Evolutionary conservation across 37 sponge, comb jelly and placozoan species (phyloP).

Genomic region (Halisarca cf. caerulea): DNA sequence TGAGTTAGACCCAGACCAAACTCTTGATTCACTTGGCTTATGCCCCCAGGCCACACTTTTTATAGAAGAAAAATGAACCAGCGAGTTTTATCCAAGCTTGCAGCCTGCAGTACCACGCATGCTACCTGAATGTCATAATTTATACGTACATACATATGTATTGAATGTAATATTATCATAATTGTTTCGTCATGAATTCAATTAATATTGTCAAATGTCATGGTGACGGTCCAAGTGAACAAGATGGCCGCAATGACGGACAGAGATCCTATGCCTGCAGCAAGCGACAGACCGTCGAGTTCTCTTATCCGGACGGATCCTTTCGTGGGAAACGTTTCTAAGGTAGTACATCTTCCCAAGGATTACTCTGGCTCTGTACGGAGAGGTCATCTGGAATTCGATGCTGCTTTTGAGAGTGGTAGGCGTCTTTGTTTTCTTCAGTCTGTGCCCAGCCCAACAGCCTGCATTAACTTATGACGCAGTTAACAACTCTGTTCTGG

Average conservation of each 20-base stretch:
- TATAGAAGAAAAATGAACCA: conserved; percentile 63
- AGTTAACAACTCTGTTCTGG: background rate
- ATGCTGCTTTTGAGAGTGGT: conserved; percentile 93
- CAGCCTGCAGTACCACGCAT: too few relatives aligned
- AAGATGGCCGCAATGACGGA: background rate
- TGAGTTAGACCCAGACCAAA: conserved; percentile 16
- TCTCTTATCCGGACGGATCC: conserved; percentile 28
- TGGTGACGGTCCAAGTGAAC: too few relatives aligned
- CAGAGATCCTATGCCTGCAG: background rate
- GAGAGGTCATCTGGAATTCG: conserved; percentile 79
- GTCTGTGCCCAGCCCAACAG: background rate
- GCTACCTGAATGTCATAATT: too few relatives aligned
- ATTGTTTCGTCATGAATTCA: too few relatives aligned
- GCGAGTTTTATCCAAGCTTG: too few relatives aligned
- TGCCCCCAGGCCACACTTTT: conserved; percentile 78
- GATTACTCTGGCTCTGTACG: conserved; percentile 35
- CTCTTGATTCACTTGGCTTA: conserved; percentile 55
- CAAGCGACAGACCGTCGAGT: background rate
- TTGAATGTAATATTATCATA: too few relatives aligned
- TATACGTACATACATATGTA: too few relatives aligned
- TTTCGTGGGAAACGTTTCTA: conserved; percentile 84
- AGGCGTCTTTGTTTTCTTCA: too few relatives aligned
- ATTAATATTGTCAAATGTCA: too few relatives aligned
- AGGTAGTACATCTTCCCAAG: conserved; percentile 49
- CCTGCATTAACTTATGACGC: background rate